Evolutionary conservation across 2,797 vertebrate species (phyloP).

Genomic region (Todus mexicanus): DNA sequence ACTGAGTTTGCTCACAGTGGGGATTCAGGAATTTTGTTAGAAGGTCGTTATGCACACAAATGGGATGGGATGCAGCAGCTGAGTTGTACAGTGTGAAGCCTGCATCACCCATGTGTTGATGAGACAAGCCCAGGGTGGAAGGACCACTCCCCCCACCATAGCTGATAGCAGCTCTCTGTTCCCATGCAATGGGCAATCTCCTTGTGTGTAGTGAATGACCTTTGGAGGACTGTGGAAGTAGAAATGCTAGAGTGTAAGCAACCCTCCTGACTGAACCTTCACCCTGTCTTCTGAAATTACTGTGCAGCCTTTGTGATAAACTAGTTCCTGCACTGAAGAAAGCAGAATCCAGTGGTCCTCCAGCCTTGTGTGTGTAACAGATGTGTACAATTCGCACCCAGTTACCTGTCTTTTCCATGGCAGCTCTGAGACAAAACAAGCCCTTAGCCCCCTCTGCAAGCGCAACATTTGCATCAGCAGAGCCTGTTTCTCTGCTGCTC

Average conservation of each 20-base stretch:
- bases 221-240: not conserved
- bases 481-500: not conserved
- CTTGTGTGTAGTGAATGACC: rapidly evolving
- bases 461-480: not conserved
- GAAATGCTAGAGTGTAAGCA: not conserved
- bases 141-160: rapidly evolving
- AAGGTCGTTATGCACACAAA: rapidly evolving
- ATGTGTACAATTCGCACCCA: rapidly evolving
- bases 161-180: not conserved
- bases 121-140: not conserved
- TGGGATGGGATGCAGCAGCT: not conserved
- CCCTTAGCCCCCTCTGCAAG: not conserved
- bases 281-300: not conserved
- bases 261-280: not conserved
- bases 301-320: not conserved
- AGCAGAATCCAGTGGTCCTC: not conserved
- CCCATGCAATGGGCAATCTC: not conserved
- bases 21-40: not conserved
- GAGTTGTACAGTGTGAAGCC: not conserved
- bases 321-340: not conserved
- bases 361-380: not conserved
- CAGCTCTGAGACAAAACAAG: not conserved
- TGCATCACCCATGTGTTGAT: not conserved
- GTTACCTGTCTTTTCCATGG: not conserved
- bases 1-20: not conserved